Base-by-base conservation (phyloP, 2,797 vertebrate genomes). In the Rhinella marina region DNA sequence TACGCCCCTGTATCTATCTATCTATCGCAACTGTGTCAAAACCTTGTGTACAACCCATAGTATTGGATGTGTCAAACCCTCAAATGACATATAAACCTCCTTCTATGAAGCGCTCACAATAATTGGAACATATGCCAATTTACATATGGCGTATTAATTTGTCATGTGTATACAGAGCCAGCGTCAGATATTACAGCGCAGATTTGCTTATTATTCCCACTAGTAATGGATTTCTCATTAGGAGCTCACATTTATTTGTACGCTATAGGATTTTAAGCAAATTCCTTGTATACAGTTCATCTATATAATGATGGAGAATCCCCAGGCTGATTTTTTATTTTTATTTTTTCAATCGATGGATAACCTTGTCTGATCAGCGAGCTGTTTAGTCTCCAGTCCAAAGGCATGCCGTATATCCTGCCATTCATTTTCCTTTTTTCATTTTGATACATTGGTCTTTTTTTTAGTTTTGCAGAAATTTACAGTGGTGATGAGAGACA, bases 81-180 rank as follows among this genome's bases (percentile, higher is more conserved):
- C 41, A 41, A 5, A 70, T 19, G 48, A 0, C 64, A 25, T 56
- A 70, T 29, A 7, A 70, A 70, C 14, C 66, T 70, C 72, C 72
- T 75, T 13, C n/a, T 13, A 75, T 52, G 13, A 50, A 75, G 21
- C 13, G 41, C 52, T 75, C 21, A 23, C 41, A 10, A n/a, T 75
- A 75, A 41, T n/a, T 41, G 13, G 41, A 75, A 75, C 72, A 75
- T 52, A 75, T 75, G 81, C 6, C 29, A 12, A 66, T 68, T 82
- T 66, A 48, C 48, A 52, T 54, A 68, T 70, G 25, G 52, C n/a
- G 68, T 82, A 54, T 82, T 68, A n/a, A 82, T 82, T 54, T 54
- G 48, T 54, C 62, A 52, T 19, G n/a, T 61, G 61, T n/a, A 68
- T 50, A 52, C 48, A 68, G 41, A 68, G 41, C 23, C 6, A 70